Percentiles rank a stretch among this genome's conserved stretches.
These are phyloP conservation scores for Apteryx owenii DNA, from an alignment of 2,113 vertebrate species.

Conservation along the genomic window DNA sequence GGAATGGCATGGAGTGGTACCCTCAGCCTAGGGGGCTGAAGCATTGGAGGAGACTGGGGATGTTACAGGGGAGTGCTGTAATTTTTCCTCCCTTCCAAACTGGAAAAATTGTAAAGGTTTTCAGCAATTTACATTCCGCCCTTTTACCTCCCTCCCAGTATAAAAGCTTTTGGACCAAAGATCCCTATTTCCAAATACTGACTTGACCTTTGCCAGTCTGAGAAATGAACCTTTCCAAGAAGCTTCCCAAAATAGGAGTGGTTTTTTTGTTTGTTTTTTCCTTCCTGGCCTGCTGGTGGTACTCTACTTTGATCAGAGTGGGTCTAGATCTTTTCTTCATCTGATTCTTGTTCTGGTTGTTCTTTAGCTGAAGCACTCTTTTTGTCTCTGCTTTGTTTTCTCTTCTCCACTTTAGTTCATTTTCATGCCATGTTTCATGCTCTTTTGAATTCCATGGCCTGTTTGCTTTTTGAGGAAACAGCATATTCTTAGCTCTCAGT, in stretches of 20 bases:
- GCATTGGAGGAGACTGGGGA: background rate
- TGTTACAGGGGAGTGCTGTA: background rate
- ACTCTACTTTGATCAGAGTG: background rate
- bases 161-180: background rate
- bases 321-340: background rate
- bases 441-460: background rate
- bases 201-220: background rate
- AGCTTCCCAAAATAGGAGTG: background rate
- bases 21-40: background rate
- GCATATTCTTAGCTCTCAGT: background rate
- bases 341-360: background rate
- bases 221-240: background rate
- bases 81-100: background rate
- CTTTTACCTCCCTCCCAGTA: background rate
- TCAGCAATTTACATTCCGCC: background rate
- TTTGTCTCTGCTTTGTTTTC: background rate
- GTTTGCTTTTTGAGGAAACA: background rate
- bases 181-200: background rate
- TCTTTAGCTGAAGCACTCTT: background rate
- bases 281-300: background rate
- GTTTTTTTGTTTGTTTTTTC: background rate
- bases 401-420: background rate
- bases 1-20: accelerated
- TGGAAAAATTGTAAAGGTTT: background rate
- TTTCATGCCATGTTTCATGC: background rate